These are phyloP conservation scores for Cyrtodaria siliqua DNA, from an alignment of 2,888 invertebrate genomes.

Conservation along the genomic window DNA sequence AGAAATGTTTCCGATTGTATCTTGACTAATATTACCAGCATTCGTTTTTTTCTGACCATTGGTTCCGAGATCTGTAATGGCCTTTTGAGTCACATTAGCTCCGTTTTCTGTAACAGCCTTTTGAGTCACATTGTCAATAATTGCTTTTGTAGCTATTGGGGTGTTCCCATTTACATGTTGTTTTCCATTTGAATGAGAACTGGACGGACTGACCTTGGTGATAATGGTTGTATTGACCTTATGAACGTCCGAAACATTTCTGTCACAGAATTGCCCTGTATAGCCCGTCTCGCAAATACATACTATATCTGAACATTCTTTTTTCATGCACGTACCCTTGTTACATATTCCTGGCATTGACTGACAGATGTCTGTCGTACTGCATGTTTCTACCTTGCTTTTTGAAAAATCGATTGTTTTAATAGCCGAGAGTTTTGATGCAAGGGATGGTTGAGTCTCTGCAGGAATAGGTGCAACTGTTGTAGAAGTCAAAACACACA, in stretches of 20 bases:
- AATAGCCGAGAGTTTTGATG: no score
- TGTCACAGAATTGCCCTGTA: conserved; percentile 31
- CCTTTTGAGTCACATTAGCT: neutral
- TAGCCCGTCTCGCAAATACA: conserved; percentile 33
- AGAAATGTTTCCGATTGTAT: neutral
- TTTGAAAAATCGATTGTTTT: neutral
- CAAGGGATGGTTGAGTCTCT: no score
- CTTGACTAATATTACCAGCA: neutral
- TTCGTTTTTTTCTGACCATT: neutral
- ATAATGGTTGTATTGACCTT: conserved; percentile 28
- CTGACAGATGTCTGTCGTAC: conserved; percentile 21
- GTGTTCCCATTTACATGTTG: conserved; percentile 29
- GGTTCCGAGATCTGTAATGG: neutral
- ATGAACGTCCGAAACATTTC: conserved; percentile 20
- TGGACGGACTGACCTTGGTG: conserved; percentile 2
- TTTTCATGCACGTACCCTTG: conserved; percentile 24
- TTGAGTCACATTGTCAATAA: no score
- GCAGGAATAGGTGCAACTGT: no score
- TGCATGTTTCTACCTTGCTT: conserved; percentile 4
- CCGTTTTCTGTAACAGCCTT: neutral
- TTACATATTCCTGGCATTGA: conserved; percentile 36
- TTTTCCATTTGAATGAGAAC: conserved; percentile 9
- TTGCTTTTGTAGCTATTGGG: no score
- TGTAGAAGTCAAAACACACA: no score
- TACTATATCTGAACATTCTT: conserved; percentile 22